Evolutionary conservation across 2,113 vertebrate species (phyloP).

Genomic region (Zingel zingel): DNA sequence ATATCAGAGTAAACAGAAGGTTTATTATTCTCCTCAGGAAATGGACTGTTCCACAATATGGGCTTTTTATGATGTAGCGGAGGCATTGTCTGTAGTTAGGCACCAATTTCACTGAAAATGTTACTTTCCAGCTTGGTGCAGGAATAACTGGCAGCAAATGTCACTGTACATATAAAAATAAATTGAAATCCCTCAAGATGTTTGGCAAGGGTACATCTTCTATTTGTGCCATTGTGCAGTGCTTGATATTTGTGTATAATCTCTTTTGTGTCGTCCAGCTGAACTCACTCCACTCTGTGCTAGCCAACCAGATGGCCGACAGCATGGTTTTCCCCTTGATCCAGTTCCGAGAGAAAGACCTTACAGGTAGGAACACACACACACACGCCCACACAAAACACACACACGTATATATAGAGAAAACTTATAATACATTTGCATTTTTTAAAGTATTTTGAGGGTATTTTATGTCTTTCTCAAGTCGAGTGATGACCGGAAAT

Average conservation of each 20-base stretch:
- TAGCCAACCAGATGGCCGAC: conserved; percentile 95
- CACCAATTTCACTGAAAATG: conserved; percentile 30
- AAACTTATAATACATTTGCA: not conserved
- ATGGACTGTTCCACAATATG: conserved; percentile 27
- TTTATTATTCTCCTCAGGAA: conserved; percentile 39
- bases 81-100: conserved; percentile 30
- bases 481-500: not conserved
- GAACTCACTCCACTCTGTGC: conserved; percentile 91
- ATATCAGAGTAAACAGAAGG: conserved; percentile 29
- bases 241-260: conserved; percentile 43
- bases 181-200: conserved; percentile 56
- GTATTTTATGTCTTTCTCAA: not conserved
- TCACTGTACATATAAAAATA: conserved; percentile 16
- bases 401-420: not conserved
- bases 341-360: conserved; percentile 97
- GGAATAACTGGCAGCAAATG: conserved; percentile 43
- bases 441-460: not conserved
- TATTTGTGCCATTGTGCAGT: conserved; percentile 31
- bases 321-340: conserved; percentile 96
- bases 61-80: conserved; percentile 21
- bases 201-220: conserved; percentile 28
- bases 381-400: not conserved
- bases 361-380: conserved; percentile 88
- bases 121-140: conserved; percentile 39
- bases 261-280: conserved; percentile 85